Conservation (phyloP, 2,113 vertebrate species). For the Pristiophorus japonicus region DNA sequence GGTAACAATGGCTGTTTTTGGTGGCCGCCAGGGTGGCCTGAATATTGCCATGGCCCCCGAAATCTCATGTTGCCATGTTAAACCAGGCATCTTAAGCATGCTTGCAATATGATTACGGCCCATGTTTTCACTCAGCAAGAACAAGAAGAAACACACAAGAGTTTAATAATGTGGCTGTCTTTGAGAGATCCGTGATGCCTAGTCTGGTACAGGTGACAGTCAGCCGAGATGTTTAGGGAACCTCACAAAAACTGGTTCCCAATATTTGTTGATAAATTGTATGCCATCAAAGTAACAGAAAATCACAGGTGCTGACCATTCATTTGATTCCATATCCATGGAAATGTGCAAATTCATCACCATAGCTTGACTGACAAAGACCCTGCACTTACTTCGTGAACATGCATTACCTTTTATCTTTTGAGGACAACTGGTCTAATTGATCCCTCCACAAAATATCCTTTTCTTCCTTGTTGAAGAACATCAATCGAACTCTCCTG, state of each 20-base stretch:
- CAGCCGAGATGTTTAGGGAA: not conserved
- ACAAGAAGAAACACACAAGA: not conserved
- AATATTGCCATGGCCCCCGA: too few species aligned
- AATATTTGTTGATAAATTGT: not conserved
- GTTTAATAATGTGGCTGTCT: not conserved
- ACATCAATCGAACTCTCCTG: conserved; percentile 76
- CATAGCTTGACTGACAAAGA: not conserved
- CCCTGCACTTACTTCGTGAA: not conserved
- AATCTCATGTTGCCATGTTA: too few species aligned
- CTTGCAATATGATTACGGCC: not conserved
- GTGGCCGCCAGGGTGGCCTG: too few species aligned
- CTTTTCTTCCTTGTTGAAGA: conserved; percentile 81
- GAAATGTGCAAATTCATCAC: not conserved
- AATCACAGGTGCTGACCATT: not conserved
- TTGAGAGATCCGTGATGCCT: not conserved
- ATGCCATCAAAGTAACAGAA: not conserved
- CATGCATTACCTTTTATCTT: conserved; percentile 66
- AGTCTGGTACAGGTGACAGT: too few species aligned
- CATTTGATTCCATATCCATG: not conserved
- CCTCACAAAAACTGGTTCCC: not conserved
- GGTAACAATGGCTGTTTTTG: too few species aligned
- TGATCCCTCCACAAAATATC: conserved; percentile 83
- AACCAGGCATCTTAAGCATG: too few species aligned
- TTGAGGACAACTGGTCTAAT: conserved; percentile 67
- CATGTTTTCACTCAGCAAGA: not conserved